Evolutionary conservation across 2,113 vertebrate genomes (phyloP).

Genomic region (Lipophrys pholis): DNA sequence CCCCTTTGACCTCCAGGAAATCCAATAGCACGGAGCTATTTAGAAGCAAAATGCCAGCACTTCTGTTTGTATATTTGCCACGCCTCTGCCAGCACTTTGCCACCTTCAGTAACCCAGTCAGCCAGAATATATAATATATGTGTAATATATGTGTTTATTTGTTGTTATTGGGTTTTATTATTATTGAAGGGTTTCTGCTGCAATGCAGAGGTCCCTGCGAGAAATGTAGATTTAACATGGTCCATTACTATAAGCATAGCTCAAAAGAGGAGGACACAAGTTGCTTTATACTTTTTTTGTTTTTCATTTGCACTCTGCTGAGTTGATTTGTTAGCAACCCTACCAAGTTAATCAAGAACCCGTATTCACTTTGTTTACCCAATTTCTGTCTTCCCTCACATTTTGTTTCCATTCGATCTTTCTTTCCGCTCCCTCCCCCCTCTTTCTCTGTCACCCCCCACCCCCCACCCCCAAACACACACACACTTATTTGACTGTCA

Average conservation of each 20-base stretch:
- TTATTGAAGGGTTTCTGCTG: conserved; percentile 8
- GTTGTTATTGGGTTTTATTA: background rate
- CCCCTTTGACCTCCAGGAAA: conserved; percentile 67
- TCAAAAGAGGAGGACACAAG: conserved; percentile 29
- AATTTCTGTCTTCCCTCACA: conserved; percentile 65
- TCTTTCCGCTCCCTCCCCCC: background rate
- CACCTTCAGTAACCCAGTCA: conserved; percentile 1
- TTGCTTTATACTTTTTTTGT: conserved; percentile 48
- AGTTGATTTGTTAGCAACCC: conserved; percentile 76
- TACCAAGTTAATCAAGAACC: conserved; percentile 66
- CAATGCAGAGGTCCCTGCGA: conserved; percentile 26
- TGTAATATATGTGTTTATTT: too few relatives aligned
- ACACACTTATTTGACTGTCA: conserved; percentile 65
- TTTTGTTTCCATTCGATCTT: conserved; percentile 45
- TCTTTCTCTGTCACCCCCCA: too few relatives aligned
- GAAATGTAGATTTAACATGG: conserved; percentile 42
- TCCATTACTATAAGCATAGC: conserved; percentile 51
- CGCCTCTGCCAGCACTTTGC: conserved; percentile 34
- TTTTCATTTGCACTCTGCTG: conserved; percentile 51
- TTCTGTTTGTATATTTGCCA: conserved; percentile 56
- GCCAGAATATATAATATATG: conserved; percentile 8
- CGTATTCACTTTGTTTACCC: conserved; percentile 70
- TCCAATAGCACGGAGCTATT: conserved; percentile 65
- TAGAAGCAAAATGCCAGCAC: conserved; percentile 57
- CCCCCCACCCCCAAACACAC: too few relatives aligned